A percentile compares a stretch with the other conserved stretches of the same genome.
These are phyloP conservation scores for Silurus meridionalis DNA, from an alignment of 2,113 vertebrate genomes.

Conservation along the genomic window DNA sequence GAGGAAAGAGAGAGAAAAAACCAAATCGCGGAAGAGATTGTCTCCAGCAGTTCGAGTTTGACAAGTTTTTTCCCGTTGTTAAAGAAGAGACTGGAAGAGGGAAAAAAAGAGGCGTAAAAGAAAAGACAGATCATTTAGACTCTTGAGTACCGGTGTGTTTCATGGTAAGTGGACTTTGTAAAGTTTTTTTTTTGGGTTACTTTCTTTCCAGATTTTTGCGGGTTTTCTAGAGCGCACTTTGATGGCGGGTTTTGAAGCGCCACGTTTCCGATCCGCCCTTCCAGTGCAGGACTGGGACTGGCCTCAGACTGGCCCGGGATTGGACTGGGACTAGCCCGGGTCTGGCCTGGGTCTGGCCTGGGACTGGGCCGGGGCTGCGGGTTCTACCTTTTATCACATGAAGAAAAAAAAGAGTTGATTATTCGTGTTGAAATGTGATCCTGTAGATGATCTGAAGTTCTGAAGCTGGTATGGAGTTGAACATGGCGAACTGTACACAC, in stretches of 20 bases:
- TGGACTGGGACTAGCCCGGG: not conserved
- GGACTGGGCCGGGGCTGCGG: not conserved
- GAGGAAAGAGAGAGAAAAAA: constrained; percentile 41
- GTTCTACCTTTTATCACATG: not conserved
- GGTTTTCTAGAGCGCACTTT: not conserved
- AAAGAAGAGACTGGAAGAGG: constrained; percentile 58
- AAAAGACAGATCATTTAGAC: constrained; percentile 57
- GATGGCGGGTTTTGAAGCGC: constrained; percentile 51
- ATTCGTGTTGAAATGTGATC: not conserved
- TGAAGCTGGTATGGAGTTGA: not conserved
- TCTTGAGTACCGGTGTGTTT: constrained; percentile 52
- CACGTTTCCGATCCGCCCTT: constrained; percentile 71
- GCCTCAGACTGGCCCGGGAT: not conserved
- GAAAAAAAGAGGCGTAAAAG: constrained; percentile 52
- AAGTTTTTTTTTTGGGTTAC: not conserved
- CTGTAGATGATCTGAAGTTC: not conserved
- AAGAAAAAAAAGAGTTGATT: not conserved
- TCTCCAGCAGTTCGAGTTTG: constrained; percentile 70
- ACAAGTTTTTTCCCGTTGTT: constrained; percentile 64
- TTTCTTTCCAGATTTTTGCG: not conserved
- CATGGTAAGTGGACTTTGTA: constrained; percentile 67
- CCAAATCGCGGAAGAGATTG: constrained; percentile 78
- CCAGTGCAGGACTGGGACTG: constrained; percentile 1
- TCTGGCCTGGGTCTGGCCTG: not conserved
- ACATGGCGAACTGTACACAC: not conserved